Evolutionary conservation across 2,888 invertebrate genomes (phyloP).

Genomic region (Drosophila picticornis): DNA sequence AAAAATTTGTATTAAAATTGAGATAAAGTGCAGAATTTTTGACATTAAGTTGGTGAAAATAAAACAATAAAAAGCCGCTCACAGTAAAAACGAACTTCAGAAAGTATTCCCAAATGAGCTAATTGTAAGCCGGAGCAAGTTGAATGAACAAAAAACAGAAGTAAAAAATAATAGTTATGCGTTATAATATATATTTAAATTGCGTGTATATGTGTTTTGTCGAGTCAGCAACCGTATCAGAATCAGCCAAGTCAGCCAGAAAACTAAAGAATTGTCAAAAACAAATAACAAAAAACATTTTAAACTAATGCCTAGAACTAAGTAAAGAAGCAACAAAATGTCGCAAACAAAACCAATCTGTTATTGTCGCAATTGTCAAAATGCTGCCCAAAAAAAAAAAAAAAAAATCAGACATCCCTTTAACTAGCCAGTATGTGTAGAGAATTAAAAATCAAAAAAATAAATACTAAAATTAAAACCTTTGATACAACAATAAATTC

Average conservation of each 20-base stretch:
- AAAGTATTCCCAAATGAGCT: constrained; percentile 72
- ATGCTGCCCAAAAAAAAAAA: constrained; percentile 53
- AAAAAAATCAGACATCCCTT: constrained; percentile 24
- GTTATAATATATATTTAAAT: constrained; percentile 54
- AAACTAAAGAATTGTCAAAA: constrained; percentile 55
- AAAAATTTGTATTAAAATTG: constrained; percentile 72
- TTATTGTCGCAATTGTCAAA: constrained; percentile 63
- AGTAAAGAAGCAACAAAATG: constrained; percentile 47
- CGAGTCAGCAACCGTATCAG: constrained; percentile 53
- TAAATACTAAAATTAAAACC: constrained; percentile 42
- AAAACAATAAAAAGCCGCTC: constrained; percentile 22
- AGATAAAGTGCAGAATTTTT: constrained; percentile 46
- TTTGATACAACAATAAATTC: constrained; percentile 66
- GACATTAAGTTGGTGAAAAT: constrained; percentile 37
- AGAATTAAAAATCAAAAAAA: constrained; percentile 41
- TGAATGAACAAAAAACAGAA: constrained; percentile 67
- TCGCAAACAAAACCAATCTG: constrained; percentile 55
- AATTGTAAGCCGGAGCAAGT: constrained; percentile 70
- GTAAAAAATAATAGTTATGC: constrained; percentile 68
- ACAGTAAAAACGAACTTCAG: constrained; percentile 37
- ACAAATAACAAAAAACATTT: constrained; percentile 42
- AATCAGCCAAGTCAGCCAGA: constrained; percentile 44
- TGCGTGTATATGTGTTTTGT: constrained; percentile 56
- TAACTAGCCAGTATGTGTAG: constrained; percentile 72
- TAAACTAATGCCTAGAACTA: constrained; percentile 59